Evolutionary conservation across 2,113 vertebrate genomes (phyloP), one percentile per base, ranked within the genome.

Genomic region (Mastomys coucha): DNA sequence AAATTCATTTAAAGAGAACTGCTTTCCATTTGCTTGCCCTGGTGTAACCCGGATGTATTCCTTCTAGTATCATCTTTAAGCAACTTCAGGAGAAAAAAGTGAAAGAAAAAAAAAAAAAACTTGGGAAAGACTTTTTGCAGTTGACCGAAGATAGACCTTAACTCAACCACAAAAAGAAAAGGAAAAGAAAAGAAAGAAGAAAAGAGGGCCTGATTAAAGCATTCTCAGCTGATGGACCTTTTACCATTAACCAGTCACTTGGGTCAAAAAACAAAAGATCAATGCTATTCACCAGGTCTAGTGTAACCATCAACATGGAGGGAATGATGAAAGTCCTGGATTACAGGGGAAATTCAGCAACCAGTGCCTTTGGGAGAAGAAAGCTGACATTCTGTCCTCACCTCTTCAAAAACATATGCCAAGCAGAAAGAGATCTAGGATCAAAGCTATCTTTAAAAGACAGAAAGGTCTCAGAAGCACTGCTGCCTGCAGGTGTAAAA

Each of bases 191-290:
- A 58, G 56, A 73, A 87, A 89, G 91, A 84, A 96, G 82, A 92
- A 95, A 89, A 95, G 90, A 93, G 45, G 75, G 56, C 87, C 92
- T 97, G 97, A 96, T 97, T 98, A 97, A 98, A 97, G 97, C 91
- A 97, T 97, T 96, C 98, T 97, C 94, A 96, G 91, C 94, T 96
- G 96, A 98, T 96, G 91, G 96, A 89, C 96, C 94, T 97, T 97
- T 96, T 95, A 96, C 95, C 97, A 96, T 97, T 97, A 97, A 97
- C 95, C 94, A 97, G 96, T 91, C 97, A 96, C 96, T 96, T 96
- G 77, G 98, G 98, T 98, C 98, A 98, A 95, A 97, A 98, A 98
- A 98, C 98, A 98, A 98, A 98, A 98, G 98, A 96, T 95, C 96
- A 97, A 97, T 94, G 97, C 97, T 91, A 93, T 98, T 97, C 96